phyloP scores from a whole-genome alignment of 2,888 invertebrate genomes.

The Drosophila rubida region DNA sequence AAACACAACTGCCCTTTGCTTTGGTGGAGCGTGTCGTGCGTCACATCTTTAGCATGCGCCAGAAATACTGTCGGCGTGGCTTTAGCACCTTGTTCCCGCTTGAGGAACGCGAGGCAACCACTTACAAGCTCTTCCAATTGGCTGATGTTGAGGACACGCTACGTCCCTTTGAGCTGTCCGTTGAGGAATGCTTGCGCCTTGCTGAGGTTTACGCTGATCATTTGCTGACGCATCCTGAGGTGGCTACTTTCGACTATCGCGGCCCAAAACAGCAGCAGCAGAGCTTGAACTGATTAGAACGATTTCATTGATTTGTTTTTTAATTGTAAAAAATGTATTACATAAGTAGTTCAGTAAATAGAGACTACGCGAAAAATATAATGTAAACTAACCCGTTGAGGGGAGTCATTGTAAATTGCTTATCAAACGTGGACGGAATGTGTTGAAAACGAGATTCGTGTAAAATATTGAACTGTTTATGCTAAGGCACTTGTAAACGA shows the following conservation, averaged over 20 bases:
- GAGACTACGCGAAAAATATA: conserved; percentile 46
- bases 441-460: conserved; percentile 61
- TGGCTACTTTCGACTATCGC: conserved; percentile 89
- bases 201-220: conserved; percentile 91
- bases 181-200: conserved; percentile 91
- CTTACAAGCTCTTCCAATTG: conserved; percentile 88
- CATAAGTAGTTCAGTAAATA: conserved; percentile 64
- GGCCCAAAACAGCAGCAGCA: conserved; percentile 82
- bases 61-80: conserved; percentile 91
- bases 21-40: conserved; percentile 95
- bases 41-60: conserved; percentile 94
- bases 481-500: conserved; percentile 51
- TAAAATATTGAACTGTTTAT: conserved; percentile 46
- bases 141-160: conserved; percentile 90
- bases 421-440: conserved; percentile 20
- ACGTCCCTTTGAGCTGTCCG: conserved; percentile 90
- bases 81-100: conserved; percentile 91
- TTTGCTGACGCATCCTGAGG: conserved; percentile 88
- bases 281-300: conserved; percentile 18
- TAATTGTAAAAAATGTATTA: conserved; percentile 68
- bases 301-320: conserved; percentile 39
- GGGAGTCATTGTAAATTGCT: conserved; percentile 21
- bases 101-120: conserved; percentile 88
- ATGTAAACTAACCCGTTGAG: conserved; percentile 28
- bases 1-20: conserved; percentile 91